Evolutionary conservation across 2,888 invertebrate genomes (phyloP), one percentile per base, ranked within the genome.

Genomic region (Amiota communis): DNA sequence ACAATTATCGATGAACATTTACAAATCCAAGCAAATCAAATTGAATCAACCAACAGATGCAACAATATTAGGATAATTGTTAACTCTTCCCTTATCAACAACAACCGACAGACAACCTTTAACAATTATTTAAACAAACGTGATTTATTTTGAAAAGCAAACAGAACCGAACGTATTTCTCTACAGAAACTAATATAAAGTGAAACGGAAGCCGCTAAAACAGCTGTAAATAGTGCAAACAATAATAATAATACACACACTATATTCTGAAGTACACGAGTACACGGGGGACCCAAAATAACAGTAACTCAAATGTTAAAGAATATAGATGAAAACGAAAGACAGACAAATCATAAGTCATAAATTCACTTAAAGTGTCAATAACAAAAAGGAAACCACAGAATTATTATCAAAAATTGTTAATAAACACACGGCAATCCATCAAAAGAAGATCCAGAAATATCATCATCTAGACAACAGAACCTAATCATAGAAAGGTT

Each of bases 141-240:
- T 68, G 67, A 68, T 68, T 68, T 68, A 68, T 68, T 68, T 36
- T 68, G 53, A 23, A 68, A 68, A 68, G 12, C 8, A 46, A 63
- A 63, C 2, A 36, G 11, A 46, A 51, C 49, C 49, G 51, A 71
- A 71, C 13, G n/a, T n/a, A n/a, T 15, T 51, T 23, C 69, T 23
- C 4, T 20, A n/a, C 8, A 15, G 23, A 46, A 13, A 48, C 20
- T 46, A 59, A n/a, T n/a, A n/a, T n/a, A n/a, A 20, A 8, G 10
- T 9, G 61, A 47, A 61, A 71, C 71, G 49, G 61, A 71, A 71
- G 61, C 71, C n/a, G 61, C 13, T 36, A 36, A 36, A 36, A 13
- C 84, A 85, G 86, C 84, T 86, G 85, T 83, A 86, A 83, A 83
- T 79, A 85, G 82, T 83, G 82, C 82, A 83, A 83, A 83, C 86